A percentile compares a stretch with the other conserved stretches of the same genome.
phyloP scores from a whole-genome alignment of 1,140 invertebrate genomes.

The Sipha flava region DNA sequence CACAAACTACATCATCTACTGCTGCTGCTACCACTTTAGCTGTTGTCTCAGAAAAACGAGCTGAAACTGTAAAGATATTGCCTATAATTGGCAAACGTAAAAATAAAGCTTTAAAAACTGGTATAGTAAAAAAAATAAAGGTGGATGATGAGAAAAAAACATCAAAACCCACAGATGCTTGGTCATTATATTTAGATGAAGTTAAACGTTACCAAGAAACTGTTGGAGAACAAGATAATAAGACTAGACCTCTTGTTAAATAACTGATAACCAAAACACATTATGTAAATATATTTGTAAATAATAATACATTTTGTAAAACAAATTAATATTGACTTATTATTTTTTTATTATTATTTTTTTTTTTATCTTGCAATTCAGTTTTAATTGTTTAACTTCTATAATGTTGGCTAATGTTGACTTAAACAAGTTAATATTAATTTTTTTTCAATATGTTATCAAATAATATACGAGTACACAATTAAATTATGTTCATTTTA shows the following conservation, averaged over 20 bases:
- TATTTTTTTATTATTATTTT: background rate
- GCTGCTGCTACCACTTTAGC: background rate
- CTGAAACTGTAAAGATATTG: background rate
- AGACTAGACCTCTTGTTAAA: constrained; percentile 82
- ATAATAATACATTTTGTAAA: background rate
- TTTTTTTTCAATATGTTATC: no score
- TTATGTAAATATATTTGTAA: constrained; percentile 14
- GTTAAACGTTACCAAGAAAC: constrained; percentile 85
- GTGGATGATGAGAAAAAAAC: constrained; percentile 53
- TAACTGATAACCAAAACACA: background rate
- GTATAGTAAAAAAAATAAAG: constrained; percentile 76
- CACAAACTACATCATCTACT: background rate
- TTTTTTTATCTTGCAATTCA: background rate
- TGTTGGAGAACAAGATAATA: constrained; percentile 70
- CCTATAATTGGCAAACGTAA: constrained; percentile 64
- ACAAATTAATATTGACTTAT: no score
- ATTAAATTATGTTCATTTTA: no score
- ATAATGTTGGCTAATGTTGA: no score
- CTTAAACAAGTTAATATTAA: no score
- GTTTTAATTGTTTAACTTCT: no score
- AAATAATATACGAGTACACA: no score
- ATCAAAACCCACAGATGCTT: constrained; percentile 68
- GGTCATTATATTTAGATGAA: constrained; percentile 86
- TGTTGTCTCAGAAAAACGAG: background rate
- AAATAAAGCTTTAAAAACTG: constrained; percentile 77